These are phyloP conservation scores for Myotis myotis DNA, from an alignment of 2,797 vertebrate genomes.

Conservation along the genomic window DNA sequence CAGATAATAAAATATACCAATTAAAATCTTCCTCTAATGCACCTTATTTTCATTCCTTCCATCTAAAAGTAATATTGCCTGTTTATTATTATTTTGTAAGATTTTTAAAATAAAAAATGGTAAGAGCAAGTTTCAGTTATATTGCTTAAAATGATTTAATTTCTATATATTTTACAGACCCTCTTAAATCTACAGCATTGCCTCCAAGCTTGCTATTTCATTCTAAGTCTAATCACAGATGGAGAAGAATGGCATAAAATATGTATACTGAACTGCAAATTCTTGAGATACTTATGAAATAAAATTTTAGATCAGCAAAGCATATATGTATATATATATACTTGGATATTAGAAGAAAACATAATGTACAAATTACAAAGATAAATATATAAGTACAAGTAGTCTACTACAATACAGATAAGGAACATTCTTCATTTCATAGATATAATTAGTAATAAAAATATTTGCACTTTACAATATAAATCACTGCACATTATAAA, in stretches of 20 bases:
- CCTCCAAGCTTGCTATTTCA: slow-evolving; percentile 3
- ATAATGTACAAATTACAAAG: slow-evolving; percentile 14
- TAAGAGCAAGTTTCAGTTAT: slow-evolving; percentile 21
- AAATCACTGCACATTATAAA: slow-evolving; percentile 3
- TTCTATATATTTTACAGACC: slow-evolving; percentile 11
- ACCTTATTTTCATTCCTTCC: neutral
- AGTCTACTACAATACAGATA: neutral
- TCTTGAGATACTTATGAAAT: slow-evolving; percentile 29
- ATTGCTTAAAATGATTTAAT: slow-evolving; percentile 35
- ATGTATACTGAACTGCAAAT: neutral
- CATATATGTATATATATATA: neutral
- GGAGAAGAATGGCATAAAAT: slow-evolving; percentile 2
- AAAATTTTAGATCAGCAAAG: slow-evolving; percentile 15
- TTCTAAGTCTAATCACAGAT: slow-evolving; percentile 14
- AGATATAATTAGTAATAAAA: slow-evolving; percentile 40
- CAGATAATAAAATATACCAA: neutral
- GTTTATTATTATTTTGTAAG: neutral
- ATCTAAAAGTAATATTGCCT: neutral
- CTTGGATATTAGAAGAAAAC: neutral
- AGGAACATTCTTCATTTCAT: slow-evolving; percentile 38
- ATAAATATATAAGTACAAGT: neutral
- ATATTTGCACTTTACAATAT: slow-evolving; percentile 29
- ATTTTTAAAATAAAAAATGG: slow-evolving; percentile 45
- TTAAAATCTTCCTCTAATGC: neutral
- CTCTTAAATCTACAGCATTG: neutral